Conservation (phyloP, 2,888 invertebrate genomes). For the Epirrhoe tristata region DNA sequence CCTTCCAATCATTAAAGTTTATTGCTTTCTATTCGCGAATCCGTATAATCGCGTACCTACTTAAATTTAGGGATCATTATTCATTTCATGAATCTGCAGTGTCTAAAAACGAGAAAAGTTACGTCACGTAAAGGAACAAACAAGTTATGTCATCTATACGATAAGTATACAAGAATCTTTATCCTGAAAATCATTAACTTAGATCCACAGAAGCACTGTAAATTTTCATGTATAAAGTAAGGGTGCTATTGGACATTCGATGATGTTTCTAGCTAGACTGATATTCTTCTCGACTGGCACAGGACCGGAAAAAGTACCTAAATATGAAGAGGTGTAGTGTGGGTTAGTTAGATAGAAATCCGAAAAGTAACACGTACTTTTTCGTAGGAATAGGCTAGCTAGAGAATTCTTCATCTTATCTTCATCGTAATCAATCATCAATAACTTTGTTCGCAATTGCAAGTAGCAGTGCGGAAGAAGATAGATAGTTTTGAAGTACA, state of each 20-base stretch:
- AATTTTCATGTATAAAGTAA: not conserved
- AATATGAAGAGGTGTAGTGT: too few relatives aligned
- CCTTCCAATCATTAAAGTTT: not conserved
- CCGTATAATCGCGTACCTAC: not conserved
- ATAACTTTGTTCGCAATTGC: slow-evolving; percentile 18
- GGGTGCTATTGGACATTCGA: not conserved
- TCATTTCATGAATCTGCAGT: slow-evolving; percentile 2
- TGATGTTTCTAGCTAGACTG: not conserved
- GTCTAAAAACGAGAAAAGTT: slow-evolving; percentile 4
- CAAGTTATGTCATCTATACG: slow-evolving; percentile 8
- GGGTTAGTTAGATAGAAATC: too few relatives aligned
- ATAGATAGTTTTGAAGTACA: slow-evolving; percentile 18
- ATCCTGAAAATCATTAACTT: slow-evolving; percentile 10
- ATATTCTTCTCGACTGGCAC: not conserved
- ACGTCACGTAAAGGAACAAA: not conserved
- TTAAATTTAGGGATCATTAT: slow-evolving; percentile 8
- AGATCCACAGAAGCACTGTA: not conserved
- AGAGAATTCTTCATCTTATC: slow-evolving; percentile 9
- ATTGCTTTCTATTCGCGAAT: not conserved
- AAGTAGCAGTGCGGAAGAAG: slow-evolving; percentile 15
- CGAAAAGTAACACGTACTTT: not conserved
- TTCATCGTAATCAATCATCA: slow-evolving; percentile 23
- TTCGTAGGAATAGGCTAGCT: not conserved
- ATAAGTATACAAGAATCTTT: not conserved
- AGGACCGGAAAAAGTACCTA: too few relatives aligned